A percentile compares a stretch with the other conserved stretches of the same genome.
Evolutionary conservation across 2,113 vertebrate species (phyloP).

Genomic region (Myrmecobius fasciatus): DNA sequence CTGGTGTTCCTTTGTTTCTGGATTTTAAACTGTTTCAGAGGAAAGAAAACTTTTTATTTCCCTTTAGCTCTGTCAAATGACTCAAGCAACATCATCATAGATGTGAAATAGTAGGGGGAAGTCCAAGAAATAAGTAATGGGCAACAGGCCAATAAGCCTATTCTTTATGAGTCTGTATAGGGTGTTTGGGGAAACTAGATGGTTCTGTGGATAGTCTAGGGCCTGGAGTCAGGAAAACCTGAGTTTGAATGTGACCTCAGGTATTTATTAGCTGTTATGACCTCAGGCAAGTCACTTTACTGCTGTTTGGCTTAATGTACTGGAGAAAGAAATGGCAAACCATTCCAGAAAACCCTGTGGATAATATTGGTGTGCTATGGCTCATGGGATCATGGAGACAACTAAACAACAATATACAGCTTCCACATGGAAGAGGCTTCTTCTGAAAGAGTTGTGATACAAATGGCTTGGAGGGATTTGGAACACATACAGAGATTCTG

Average conservation of each 20-base stretch:
- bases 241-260: background rate
- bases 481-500: background rate
- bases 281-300: background rate
- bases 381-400: background rate
- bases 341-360: background rate
- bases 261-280: background rate
- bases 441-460: background rate
- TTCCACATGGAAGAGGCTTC: background rate
- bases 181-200: background rate
- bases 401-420: background rate
- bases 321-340: background rate
- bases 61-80: background rate
- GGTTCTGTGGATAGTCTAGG: background rate
- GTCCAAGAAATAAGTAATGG: background rate
- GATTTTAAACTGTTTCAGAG: slow-evolving; percentile 10
- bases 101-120: background rate
- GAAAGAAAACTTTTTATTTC: background rate
- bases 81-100: background rate
- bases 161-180: background rate
- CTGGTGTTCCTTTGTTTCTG: background rate
- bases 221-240: background rate
- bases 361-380: background rate
- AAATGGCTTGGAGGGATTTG: background rate
- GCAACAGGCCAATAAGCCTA: background rate
- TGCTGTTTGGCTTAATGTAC: background rate